Conservation (phyloP, 2,797 vertebrate genomes). For the Rhabdomys pumilio region DNA sequence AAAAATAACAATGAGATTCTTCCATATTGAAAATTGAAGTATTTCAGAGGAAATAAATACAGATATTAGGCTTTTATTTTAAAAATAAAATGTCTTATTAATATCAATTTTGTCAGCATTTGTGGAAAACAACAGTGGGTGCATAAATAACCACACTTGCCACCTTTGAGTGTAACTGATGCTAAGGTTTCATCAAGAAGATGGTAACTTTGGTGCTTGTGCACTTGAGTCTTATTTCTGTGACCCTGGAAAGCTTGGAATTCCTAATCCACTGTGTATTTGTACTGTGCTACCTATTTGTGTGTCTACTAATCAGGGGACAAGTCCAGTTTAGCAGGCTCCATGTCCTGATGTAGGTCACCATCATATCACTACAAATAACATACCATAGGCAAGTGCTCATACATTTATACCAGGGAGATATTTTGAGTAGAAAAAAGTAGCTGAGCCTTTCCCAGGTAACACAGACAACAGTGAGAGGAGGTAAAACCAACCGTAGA, state of each 20-base stretch:
- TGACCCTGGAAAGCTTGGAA: neutral
- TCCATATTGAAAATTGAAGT: neutral
- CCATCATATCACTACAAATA: neutral
- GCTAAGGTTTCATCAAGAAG: fast-evolving
- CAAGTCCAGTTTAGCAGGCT: neutral
- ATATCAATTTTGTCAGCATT: neutral
- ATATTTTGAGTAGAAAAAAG: neutral
- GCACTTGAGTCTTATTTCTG: neutral
- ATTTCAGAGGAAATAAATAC: slow-evolving; percentile 11
- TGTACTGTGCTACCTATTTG: neutral
- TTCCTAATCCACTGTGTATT: neutral
- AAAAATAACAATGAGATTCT: neutral
- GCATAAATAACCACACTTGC: neutral
- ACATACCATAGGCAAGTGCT: neutral
- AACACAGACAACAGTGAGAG: slow-evolving; percentile 12
- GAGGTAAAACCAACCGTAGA: slow-evolving; percentile 20
- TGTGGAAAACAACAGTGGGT: no score
- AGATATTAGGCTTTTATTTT: neutral
- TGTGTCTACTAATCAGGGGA: slow-evolving; percentile 15
- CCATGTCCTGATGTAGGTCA: slow-evolving; percentile 29
- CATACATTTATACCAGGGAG: neutral
- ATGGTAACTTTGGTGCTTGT: fast-evolving
- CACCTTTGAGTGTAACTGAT: neutral
- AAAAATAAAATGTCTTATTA: neutral
- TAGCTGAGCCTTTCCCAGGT: slow-evolving; percentile 60